Evolutionary conservation across 2,888 invertebrate species (phyloP), one percentile per base, ranked within the genome.

Genomic region (Polymixis flavicincta): DNA sequence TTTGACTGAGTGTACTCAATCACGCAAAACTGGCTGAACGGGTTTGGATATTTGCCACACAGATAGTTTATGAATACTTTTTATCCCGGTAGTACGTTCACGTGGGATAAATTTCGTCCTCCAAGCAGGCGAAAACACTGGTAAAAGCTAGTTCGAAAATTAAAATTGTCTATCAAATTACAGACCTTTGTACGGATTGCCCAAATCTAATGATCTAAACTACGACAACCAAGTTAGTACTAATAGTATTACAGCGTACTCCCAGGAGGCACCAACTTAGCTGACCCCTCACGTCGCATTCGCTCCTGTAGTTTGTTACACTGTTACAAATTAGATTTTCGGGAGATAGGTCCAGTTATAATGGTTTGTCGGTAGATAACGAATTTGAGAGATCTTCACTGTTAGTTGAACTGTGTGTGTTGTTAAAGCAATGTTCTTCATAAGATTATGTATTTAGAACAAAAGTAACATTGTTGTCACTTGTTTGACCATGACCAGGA

Each of bases 281-380:
- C n/a, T 70, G 82, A 82, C 70, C 84, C 59, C 67, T 80, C 61
- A 82, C 60, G 66, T 72, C 55, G 60, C 32, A 64, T 73, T 72
- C 48, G 52, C 19, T 72, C 25, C 22, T n/a, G 25, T 28, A 64
- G 61, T 75, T 72, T 37, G 22, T 42, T 84, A 60, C 37, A 66
- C 14, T 37, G 68, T 72, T 63, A 57, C 61, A 79, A 71, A 84
- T 75, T 70, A 79, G 66, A 70, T 79, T 79, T 65, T 64, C 54
- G 25, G 50, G 2, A n/a, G 50, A 54, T 17, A 59, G 77, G 37
- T 60, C 65, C 55, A 45, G 50, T 65, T 65, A 60, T n/a, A 55
- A 32, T 76, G 25, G 82, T 32, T 42, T 25, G 52, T 37, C 11
- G 50, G 50, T 52, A 52, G 11, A 11, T 50, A 64, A 76, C 22